These are phyloP conservation scores for Blera fallax DNA, from an alignment of 2,888 invertebrate genomes.

Conservation along the genomic window DNA sequence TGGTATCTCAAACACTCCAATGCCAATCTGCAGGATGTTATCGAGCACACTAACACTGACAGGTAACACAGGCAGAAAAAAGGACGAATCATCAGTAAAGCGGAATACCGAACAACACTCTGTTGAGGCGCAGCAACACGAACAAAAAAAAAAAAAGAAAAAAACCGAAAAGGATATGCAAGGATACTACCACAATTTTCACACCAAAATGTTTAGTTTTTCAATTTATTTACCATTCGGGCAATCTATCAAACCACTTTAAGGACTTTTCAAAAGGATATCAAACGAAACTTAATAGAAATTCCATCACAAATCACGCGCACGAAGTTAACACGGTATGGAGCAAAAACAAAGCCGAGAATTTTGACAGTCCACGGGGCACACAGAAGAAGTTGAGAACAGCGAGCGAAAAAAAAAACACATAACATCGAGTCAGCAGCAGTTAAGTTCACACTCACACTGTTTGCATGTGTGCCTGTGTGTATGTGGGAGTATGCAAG, in stretches of 20 bases:
- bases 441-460: slow-evolving; percentile 40
- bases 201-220: slow-evolving; percentile 31
- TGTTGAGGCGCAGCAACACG: slow-evolving; percentile 40
- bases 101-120: slow-evolving; percentile 38
- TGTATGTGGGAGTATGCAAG: slow-evolving; percentile 21
- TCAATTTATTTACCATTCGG: slow-evolving; percentile 40
- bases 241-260: slow-evolving; percentile 3
- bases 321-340: slow-evolving; percentile 71
- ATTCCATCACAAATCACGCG: slow-evolving; percentile 63
- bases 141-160: slow-evolving; percentile 9
- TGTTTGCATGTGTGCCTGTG: not conserved
- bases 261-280: slow-evolving; percentile 45
- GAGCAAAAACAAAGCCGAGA: slow-evolving; percentile 71
- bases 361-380: slow-evolving; percentile 66
- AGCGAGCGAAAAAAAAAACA: slow-evolving; percentile 24
- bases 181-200: slow-evolving; percentile 26
- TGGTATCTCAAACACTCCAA: not conserved
- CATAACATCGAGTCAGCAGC: slow-evolving; percentile 39
- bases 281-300: slow-evolving; percentile 37
- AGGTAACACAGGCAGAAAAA: not conserved
- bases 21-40: slow-evolving; percentile 13
- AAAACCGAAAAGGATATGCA: slow-evolving; percentile 13
- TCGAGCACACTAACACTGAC: slow-evolving; percentile 30
- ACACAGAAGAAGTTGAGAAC: slow-evolving; percentile 51
- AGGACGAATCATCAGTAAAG: slow-evolving; percentile 22